Percentiles rank a stretch among this genome's conserved stretches.
Conservation (phyloP, 2,888 invertebrate genomes). For the Belgica antarctica region DNA sequence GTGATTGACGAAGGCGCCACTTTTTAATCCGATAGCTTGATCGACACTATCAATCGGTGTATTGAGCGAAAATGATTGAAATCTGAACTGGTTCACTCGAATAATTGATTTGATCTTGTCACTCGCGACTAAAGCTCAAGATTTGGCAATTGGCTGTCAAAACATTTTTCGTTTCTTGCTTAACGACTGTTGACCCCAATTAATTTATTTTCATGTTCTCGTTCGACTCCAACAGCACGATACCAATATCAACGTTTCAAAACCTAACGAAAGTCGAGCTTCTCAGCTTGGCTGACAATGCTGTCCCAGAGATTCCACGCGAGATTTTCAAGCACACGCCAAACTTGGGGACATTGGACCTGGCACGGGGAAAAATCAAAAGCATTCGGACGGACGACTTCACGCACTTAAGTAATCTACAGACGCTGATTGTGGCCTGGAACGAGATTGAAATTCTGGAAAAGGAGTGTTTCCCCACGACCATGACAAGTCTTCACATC, state of each 20-base stretch:
- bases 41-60: background rate
- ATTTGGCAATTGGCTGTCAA: background rate
- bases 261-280: conserved; percentile 71
- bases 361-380: conserved; percentile 76
- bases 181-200: conserved; percentile 37
- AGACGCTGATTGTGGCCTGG: conserved; percentile 70
- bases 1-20: conserved; percentile 39
- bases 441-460: conserved; percentile 74
- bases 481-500: conserved; percentile 68
- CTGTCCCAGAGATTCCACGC: conserved; percentile 70
- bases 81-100: conserved; percentile 23
- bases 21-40: conserved; percentile 28
- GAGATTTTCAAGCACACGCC: conserved; percentile 74
- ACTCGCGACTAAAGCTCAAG: background rate
- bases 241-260: conserved; percentile 71
- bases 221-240: conserved; percentile 60
- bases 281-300: conserved; percentile 79
- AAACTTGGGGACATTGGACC: conserved; percentile 73
- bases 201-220: conserved; percentile 37
- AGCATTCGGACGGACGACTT: conserved; percentile 73
- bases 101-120: background rate
- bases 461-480: conserved; percentile 67
- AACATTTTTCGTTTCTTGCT: background rate
- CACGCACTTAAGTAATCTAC: conserved; percentile 66
- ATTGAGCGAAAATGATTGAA: no score